Base-by-base conservation (phyloP, 2,113 vertebrate genomes). In the Stomatorhinus ivindoensis region DNA sequence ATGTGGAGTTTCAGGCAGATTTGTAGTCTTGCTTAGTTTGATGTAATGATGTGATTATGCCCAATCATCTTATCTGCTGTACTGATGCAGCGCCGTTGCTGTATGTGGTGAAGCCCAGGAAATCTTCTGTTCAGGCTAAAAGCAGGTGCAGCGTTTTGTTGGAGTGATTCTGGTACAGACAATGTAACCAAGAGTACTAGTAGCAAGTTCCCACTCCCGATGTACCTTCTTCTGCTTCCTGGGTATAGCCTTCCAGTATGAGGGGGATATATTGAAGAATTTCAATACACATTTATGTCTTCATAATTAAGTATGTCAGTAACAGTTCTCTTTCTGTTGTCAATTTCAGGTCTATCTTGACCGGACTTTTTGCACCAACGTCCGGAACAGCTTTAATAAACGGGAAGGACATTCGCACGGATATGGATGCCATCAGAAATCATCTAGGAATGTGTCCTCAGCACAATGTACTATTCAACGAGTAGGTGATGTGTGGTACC, bases 381-480 rank as follows among this genome's bases (percentile, higher is more conserved):
- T 97, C 97, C 0, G 98, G 98, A 73, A 99, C 98, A 0, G 98
- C 98, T 44, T 96, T 98, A 88, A 97, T 99, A 91, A 95, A 98
- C 46, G 98, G 98, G 39, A 97, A 96, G 24, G 97, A 99, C 92
- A 99, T 99, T 91, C 96, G 95, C 90, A 96, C 95, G 0, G 97
- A 99, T 91, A 96, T 99, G 93, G 97, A 95, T 91, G 92, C 91
- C 89, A 98, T 99, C 92, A 95, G 98, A 58, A 96, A 96, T 92
- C 97, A 97, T 85, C 91, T 99, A 92, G 98, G 98, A 55, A 98
- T 99, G 95, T 99, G 98, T 92, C 98, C 98, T 0, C 98, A 99
- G 89, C 98, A 99, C 93, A 99, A 99, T 0, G 98, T 99, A 87
- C 92, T 99, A 31, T 99, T 99, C 92, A 96, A 98, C 88, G 94